A percentile compares a stretch with the other conserved stretches of the same genome.
Conservation (phyloP, 2,113 vertebrate genomes). For the Isurus oxyrinchus region DNA sequence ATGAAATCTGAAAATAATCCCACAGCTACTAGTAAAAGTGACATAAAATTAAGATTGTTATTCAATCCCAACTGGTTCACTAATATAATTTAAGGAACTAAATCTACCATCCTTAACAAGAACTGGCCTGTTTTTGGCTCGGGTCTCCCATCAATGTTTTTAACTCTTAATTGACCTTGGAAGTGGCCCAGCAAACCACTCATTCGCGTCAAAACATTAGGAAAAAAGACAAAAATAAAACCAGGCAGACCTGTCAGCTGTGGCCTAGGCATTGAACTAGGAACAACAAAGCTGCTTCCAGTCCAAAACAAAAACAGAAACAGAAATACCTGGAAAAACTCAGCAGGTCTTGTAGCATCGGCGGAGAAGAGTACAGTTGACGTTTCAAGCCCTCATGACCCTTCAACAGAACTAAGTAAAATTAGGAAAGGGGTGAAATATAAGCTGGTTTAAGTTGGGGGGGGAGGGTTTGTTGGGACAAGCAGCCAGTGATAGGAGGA, state of each 20-base stretch:
- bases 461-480: too few relatives aligned
- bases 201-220: neutral
- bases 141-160: neutral
- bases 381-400: too few relatives aligned
- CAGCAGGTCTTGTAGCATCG: too few relatives aligned
- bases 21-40: neutral
- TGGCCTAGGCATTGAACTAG: neutral
- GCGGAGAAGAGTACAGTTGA: too few relatives aligned
- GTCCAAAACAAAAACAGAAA: too few relatives aligned
- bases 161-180: neutral
- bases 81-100: neutral
- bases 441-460: too few relatives aligned
- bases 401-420: too few relatives aligned
- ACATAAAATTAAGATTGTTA: neutral
- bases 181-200: neutral
- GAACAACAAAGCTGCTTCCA: neutral
- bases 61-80: neutral
- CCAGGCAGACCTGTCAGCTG: neutral
- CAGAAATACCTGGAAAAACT: too few relatives aligned
- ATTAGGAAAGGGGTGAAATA: too few relatives aligned
- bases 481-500: too few relatives aligned
- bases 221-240: neutral
- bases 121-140: neutral
- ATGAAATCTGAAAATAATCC: neutral
- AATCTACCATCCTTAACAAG: neutral